Evolutionary conservation across 2,113 vertebrate genomes (phyloP).

Genomic region (Bothrops jararaca): DNA sequence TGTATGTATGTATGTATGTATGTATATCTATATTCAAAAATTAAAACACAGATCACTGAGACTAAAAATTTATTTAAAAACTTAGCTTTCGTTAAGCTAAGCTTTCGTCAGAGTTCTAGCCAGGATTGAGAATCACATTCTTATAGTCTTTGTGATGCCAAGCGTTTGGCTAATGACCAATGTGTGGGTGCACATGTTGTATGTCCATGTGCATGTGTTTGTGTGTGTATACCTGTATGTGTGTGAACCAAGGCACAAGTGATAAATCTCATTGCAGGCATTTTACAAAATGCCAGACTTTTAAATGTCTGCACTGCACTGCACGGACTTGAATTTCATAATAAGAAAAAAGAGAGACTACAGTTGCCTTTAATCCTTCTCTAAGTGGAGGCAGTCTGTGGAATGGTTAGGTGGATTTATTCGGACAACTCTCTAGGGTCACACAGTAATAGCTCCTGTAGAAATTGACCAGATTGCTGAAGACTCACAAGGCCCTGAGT

Average conservation of each 20-base stretch:
- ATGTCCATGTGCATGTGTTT: too few relatives aligned
- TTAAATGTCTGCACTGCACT: constrained; percentile 48
- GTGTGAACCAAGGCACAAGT: constrained; percentile 46
- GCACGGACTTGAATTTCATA: constrained; percentile 40
- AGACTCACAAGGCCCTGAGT: constrained; percentile 35
- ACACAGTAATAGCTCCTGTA: constrained; percentile 33
- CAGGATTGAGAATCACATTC: too few relatives aligned
- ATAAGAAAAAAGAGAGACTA: constrained; percentile 52
- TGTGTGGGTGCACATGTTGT: too few relatives aligned
- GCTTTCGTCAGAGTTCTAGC: too few relatives aligned
- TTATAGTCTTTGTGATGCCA: too few relatives aligned
- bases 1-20: too few relatives aligned
- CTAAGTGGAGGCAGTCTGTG: constrained; percentile 48
- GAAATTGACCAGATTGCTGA: constrained; percentile 53
- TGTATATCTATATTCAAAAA: too few relatives aligned
- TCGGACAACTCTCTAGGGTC: constrained; percentile 44
- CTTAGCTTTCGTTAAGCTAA: too few relatives aligned
- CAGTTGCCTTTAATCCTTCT: constrained; percentile 57
- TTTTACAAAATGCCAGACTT: constrained; percentile 49
- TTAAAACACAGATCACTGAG: too few relatives aligned
- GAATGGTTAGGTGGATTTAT: constrained; percentile 47
- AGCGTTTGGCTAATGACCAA: too few relatives aligned
- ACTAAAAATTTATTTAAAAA: too few relatives aligned
- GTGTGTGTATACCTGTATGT: too few relatives aligned
- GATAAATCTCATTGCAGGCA: constrained; percentile 59